Evolutionary conservation across 2,113 vertebrate genomes (phyloP), one percentile per base, ranked within the genome.

Genomic region (Albula glossodonta): DNA sequence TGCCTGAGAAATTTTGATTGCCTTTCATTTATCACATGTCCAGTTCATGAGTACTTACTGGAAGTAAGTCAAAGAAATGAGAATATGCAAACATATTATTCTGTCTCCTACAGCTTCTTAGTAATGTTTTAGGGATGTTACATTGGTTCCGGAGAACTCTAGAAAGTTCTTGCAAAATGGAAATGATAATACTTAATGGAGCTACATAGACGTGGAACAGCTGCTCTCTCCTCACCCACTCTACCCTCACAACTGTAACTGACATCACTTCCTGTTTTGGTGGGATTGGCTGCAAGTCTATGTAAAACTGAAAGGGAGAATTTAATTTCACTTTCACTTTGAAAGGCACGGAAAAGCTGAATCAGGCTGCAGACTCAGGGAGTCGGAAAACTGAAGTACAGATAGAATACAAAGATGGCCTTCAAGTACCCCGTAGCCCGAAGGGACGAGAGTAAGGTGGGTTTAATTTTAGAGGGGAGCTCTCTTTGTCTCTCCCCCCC

Each of bases 321-420:
- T 5, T 81, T 86, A 48, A 87, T 94, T 94, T 93, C 92, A 92
- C 92, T 95, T 95, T 95, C 93, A 12, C 83, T 93, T 90, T 86
- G 2, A 50, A 1, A 25, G 13, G 11, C 49, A 31, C 19, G 10
- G 1, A 66, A 6, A 13, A 78, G 22, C 83, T 87, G 83, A 83
- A 49, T 88, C 57, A 63, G 52, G 74, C 15, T 22, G 19, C 9
- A 6, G 8, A 84, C 74, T 13, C 9, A 51, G 25, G 81, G 2
- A 79, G 2, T 49, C 41, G 49, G 13, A 31, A 25, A 79, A 3
- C 13, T 50, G 3, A 63, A 17, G 17, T 2, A 85, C 12, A 22
- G 86, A 83, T 0, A 82, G 3, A 5, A 19, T 50, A 51, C 53
- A 87, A 11, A 83, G 49, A 94, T 95, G 94, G 83, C 90, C 83